Conservation (phyloP, 2,888 invertebrate genomes). For the Platycheirus rosarum region DNA sequence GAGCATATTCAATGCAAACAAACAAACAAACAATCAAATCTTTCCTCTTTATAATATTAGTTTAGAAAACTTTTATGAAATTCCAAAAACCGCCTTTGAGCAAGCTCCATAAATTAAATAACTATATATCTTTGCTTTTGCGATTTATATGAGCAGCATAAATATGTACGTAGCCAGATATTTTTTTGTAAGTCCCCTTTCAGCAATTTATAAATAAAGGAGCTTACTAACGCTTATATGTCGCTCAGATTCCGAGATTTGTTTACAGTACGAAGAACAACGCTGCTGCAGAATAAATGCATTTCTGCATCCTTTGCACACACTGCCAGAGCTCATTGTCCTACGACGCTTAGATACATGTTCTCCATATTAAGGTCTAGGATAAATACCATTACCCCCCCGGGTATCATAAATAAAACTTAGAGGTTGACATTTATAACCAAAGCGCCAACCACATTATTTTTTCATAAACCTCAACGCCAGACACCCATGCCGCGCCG, state of each 20-base stretch:
- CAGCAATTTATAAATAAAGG: background rate
- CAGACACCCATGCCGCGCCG: slow-evolving; percentile 26
- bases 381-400: slow-evolving; percentile 59
- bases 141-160: too few relatives aligned
- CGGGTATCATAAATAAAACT: slow-evolving; percentile 66
- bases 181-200: background rate
- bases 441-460: slow-evolving; percentile 49
- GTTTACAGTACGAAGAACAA: background rate
- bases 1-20: too few relatives aligned
- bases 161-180: too few relatives aligned
- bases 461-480: slow-evolving; percentile 61
- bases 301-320: slow-evolving; percentile 35
- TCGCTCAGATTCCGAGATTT: slow-evolving; percentile 39
- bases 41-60: too few relatives aligned
- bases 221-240: slow-evolving; percentile 15
- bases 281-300: slow-evolving; percentile 32
- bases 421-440: slow-evolving; percentile 66
- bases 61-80: too few relatives aligned
- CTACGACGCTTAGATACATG: slow-evolving; percentile 40
- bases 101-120: background rate
- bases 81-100: background rate
- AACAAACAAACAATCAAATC: too few relatives aligned
- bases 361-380: slow-evolving; percentile 59
- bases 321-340: slow-evolving; percentile 44
- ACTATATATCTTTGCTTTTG: background rate